phyloP scores from a whole-genome alignment of 92 coral and sea anemone genomes.

The Siderastrea siderea region DNA sequence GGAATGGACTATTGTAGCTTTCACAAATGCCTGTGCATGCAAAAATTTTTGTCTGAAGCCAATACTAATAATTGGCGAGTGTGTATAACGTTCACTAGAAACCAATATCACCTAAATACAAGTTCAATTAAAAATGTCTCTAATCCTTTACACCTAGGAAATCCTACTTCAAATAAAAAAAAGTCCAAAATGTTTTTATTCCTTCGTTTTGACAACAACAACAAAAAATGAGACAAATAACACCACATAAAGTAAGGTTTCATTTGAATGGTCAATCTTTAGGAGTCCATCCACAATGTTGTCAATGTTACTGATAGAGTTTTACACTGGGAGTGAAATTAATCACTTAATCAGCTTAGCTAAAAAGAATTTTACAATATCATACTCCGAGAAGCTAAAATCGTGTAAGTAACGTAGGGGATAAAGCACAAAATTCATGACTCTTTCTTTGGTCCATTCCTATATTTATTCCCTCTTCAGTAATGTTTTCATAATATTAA shows the following conservation, averaged over 20 bases:
- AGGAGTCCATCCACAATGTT: not conserved
- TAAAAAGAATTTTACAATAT: slow-evolving; percentile 14
- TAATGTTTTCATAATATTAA: not conserved
- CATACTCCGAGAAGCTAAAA: not conserved
- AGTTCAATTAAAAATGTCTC: not conserved
- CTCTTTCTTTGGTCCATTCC: not conserved
- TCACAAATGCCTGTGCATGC: not conserved
- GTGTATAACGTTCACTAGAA: not conserved
- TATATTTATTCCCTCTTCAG: not conserved
- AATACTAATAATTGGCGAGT: not conserved
- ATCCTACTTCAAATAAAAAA: not conserved
- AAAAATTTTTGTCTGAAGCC: not conserved
- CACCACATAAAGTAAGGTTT: not conserved
- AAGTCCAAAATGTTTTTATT: not conserved
- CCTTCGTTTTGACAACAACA: not conserved
- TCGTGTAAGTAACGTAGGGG: not conserved
- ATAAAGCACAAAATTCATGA: not conserved
- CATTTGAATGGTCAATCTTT: not conserved
- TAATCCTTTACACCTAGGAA: not conserved
- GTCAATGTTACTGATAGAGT: not conserved
- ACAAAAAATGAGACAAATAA: not conserved
- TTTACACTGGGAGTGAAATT: not conserved
- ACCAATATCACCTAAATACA: not conserved
- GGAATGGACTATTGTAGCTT: too few species aligned
- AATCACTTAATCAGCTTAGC: slow-evolving; percentile 18